phyloP scores from a whole-genome alignment of 2,888 invertebrate species.

The Rotaria macrura region DNA sequence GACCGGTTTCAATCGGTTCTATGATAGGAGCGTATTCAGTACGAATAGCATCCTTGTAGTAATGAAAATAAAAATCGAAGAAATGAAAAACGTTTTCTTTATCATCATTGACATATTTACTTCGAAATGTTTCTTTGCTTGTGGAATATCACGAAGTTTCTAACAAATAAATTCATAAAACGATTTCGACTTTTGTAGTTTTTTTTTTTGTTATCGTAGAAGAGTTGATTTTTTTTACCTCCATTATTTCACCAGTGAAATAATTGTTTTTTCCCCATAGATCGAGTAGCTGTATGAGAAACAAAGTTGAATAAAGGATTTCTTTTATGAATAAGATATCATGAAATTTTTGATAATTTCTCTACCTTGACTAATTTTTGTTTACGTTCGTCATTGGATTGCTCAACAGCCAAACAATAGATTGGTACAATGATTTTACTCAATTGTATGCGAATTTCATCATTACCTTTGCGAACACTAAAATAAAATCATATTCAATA shows the following conservation, averaged over 20 bases:
- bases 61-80: too few species aligned
- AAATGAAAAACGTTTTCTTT: too few species aligned
- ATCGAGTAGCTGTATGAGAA: constrained; percentile 59
- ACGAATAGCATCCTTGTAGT: constrained; percentile 13
- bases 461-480: constrained; percentile 87
- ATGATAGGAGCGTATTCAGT: constrained; percentile 21
- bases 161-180: background rate
- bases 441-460: constrained; percentile 52
- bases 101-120: background rate
- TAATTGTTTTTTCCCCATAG: constrained; percentile 83
- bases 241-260: constrained; percentile 55
- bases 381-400: constrained; percentile 74
- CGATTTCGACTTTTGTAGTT: too few species aligned
- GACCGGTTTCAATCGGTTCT: constrained; percentile 13
- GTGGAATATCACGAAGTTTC: constrained; percentile 24
- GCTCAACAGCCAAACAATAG: constrained; percentile 83
- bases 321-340: background rate
- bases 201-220: too few species aligned
- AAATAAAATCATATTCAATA: too few species aligned
- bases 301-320: constrained; percentile 25
- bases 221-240: constrained; percentile 41
- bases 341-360: background rate
- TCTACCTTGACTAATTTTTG: constrained; percentile 72
- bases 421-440: constrained; percentile 91
- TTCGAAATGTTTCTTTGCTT: constrained; percentile 23